A percentile compares a stretch with the other conserved stretches of the same genome.
Conservation (phyloP, 2,888 invertebrate species). For the Tinea semifulvella region DNA sequence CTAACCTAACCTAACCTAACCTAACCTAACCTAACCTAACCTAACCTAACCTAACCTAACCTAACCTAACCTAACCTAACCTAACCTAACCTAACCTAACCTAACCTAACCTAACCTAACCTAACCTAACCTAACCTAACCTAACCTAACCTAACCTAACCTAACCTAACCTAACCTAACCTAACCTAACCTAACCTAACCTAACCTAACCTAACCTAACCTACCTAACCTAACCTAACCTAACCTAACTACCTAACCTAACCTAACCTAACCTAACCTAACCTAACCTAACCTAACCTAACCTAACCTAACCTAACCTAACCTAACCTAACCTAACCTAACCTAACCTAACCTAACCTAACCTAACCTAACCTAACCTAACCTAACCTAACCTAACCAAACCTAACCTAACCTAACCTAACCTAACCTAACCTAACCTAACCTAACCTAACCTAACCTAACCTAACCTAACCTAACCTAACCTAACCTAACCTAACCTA, state of each 20-base stretch:
- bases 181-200: too few species aligned
- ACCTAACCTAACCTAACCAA: slow-evolving; percentile 21
- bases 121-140: too few species aligned
- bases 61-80: too few species aligned
- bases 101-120: too few species aligned
- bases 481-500: slow-evolving; percentile 22
- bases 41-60: slow-evolving; percentile 21
- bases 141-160: too few species aligned
- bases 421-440: slow-evolving; percentile 24
- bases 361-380: slow-evolving; percentile 24
- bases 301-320: slow-evolving; percentile 23
- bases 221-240: too few species aligned
- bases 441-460: slow-evolving; percentile 22
- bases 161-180: too few species aligned
- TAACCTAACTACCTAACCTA: slow-evolving; percentile 22
- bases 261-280: slow-evolving; percentile 23
- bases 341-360: slow-evolving; percentile 23
- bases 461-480: slow-evolving; percentile 23
- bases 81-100: too few species aligned
- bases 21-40: slow-evolving; percentile 14
- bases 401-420: slow-evolving; percentile 22
- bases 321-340: slow-evolving; percentile 23
- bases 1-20: slow-evolving; percentile 16
- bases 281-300: slow-evolving; percentile 22
- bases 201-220: too few species aligned